Conservation (phyloP, 2,797 vertebrate species). For the Microhierax caerulescens region DNA sequence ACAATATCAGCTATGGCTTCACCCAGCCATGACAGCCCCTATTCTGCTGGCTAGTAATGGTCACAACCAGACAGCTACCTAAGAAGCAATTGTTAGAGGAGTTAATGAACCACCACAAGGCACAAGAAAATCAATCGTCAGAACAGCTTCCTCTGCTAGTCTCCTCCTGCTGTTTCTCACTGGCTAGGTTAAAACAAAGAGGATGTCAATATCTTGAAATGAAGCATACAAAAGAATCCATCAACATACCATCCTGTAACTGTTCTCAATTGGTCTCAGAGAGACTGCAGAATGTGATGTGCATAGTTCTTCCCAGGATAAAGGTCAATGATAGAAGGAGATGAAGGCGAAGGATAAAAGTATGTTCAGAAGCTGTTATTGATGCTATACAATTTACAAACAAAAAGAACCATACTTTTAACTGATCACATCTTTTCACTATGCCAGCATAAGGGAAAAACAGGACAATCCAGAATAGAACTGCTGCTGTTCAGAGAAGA, state of each 20-base stretch:
- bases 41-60: background rate
- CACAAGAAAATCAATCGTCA: conserved; percentile 59
- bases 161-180: conserved; percentile 11
- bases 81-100: conserved; percentile 42
- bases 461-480: background rate
- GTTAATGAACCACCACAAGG: conserved; percentile 53
- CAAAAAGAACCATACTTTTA: background rate
- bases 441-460: background rate
- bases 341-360: background rate
- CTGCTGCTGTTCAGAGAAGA: background rate
- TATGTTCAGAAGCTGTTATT: background rate
- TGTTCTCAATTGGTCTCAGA: background rate
- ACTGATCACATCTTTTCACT: background rate
- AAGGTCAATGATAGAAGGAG: background rate
- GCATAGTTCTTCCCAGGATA: background rate
- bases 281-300: background rate
- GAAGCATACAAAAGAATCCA: conserved; percentile 13
- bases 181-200: conserved; percentile 43
- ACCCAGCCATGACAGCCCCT: background rate
- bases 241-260: background rate
- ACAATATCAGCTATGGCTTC: background rate
- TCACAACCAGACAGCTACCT: background rate
- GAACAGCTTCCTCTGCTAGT: conserved; percentile 28
- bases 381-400: background rate
- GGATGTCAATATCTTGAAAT: conserved; percentile 16